Base-by-base conservation (phyloP, 2,888 invertebrate species). In the Cinara cedri region DNA sequence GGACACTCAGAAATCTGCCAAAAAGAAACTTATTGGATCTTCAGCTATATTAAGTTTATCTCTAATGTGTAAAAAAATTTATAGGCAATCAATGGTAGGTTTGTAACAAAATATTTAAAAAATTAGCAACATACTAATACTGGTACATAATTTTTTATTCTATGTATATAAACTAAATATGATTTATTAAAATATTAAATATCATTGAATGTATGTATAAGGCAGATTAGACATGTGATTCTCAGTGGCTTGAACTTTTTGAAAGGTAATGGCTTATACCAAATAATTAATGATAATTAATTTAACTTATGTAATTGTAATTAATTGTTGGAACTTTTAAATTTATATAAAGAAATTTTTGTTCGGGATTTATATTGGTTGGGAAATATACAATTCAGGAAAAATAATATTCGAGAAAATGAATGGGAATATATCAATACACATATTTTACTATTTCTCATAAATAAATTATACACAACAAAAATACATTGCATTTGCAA, bases 111-210 rank as follows among this genome's bases (percentile, higher is more conserved):
- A 71, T 57, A 57, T 49, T 57, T 44, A 51, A n/a, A 62, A 51
- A 62, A 16, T 62, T 63, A 34, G 34, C 34, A 63, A 62, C 60
- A 49, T 19, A 62, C 49, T 72, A 72, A 51, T 11, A 49, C 34
- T 2, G 21, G 74, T 74, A 63, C 74, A 51, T 21, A 42, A 49
- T 19, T 74, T 62, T 63, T 34, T 34, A 4, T 34, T 34, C 6
- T 34, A 34, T 34, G 6, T 34, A 34, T 34, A 42, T 63, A 51
- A 51, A 8, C 34, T 34, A 51, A 51, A 62, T 26, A 62, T 72
- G 72, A 51, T 49, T n/a, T 26, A 62, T 62, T 72, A 72, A 72
- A 72, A 63, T 74, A 63, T 63, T 63, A 74, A 74, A 51, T 74
- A 51, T 74, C 62, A 16, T 72, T 60, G 60, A 63, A 62, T 60